A percentile compares a stretch with the other conserved stretches of the same genome.
These are phyloP conservation scores for Nysson spinosus DNA, from an alignment of 2,888 invertebrate genomes.

Conservation along the genomic window DNA sequence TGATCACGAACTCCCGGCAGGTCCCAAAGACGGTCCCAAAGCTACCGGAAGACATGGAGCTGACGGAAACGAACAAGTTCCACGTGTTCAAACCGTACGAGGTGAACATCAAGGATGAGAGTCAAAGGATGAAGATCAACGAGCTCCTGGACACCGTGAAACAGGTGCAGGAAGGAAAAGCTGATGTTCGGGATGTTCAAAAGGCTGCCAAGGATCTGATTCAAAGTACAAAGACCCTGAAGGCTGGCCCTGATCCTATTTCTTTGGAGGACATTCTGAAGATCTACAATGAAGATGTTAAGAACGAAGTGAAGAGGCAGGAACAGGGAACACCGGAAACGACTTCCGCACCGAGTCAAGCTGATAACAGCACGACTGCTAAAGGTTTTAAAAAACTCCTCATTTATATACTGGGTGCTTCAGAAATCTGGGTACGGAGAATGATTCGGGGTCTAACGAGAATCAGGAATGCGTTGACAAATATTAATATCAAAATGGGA, in stretches of 20 bases:
- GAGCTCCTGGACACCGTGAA: slow-evolving; percentile 74
- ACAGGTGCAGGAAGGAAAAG: slow-evolving; percentile 72
- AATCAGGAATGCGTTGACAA: slow-evolving; percentile 61
- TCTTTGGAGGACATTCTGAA: slow-evolving; percentile 71
- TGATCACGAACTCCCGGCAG: slow-evolving; percentile 58
- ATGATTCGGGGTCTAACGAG: slow-evolving; percentile 64
- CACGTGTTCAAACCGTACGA: slow-evolving; percentile 77
- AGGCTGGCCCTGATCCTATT: slow-evolving; percentile 71
- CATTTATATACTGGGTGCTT: slow-evolving; percentile 62
- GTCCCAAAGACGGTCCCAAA: background rate
- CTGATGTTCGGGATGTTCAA: slow-evolving; percentile 64
- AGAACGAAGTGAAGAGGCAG: slow-evolving; percentile 75
- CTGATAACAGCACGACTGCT: slow-evolving; percentile 18
- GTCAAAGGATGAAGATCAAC: slow-evolving; percentile 78
- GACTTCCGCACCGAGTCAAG: slow-evolving; percentile 16
- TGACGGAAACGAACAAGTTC: slow-evolving; percentile 26
- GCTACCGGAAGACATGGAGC: slow-evolving; percentile 7
- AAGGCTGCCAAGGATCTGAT: slow-evolving; percentile 67
- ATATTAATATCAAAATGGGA: slow-evolving; percentile 54
- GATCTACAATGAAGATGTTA: slow-evolving; percentile 69
- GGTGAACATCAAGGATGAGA: slow-evolving; percentile 68
- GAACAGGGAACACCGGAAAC: slow-evolving; percentile 29
- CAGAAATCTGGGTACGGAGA: slow-evolving; percentile 62
- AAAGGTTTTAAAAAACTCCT: slow-evolving; percentile 71
- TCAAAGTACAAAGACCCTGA: slow-evolving; percentile 64